These are phyloP conservation scores for Poicephalus gulielmi DNA, from an alignment of 2,113 vertebrate species.

Conservation along the genomic window DNA sequence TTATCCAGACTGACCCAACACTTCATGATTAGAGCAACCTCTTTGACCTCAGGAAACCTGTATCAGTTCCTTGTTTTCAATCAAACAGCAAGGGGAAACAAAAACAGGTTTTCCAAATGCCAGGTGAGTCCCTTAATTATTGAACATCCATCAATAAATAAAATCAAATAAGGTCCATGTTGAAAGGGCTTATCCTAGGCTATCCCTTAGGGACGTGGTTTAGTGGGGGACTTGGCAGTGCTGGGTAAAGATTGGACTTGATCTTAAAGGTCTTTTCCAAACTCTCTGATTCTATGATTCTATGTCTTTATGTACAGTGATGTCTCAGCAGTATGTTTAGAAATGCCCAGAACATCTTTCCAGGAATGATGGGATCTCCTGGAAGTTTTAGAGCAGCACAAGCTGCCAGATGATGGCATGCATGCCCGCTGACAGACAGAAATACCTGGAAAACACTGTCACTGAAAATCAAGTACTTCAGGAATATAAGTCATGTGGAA, in stretches of 20 bases:
- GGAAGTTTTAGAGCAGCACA: background rate
- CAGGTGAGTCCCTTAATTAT: background rate
- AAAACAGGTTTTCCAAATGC: background rate
- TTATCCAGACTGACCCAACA: background rate
- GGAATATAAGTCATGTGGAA: background rate
- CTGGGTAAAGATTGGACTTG: background rate
- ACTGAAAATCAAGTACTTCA: background rate
- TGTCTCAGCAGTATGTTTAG: background rate
- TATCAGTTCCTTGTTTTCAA: background rate
- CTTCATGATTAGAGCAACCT: background rate
- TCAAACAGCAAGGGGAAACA: background rate
- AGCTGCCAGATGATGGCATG: fast-evolving
- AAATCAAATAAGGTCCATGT: background rate
- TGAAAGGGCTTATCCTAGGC: background rate
- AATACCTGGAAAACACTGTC: background rate
- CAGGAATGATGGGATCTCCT: background rate
- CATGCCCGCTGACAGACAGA: fast-evolving
- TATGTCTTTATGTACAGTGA: background rate
- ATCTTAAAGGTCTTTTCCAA: background rate
- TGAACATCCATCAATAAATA: background rate
- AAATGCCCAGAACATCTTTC: background rate
- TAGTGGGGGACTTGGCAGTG: background rate
- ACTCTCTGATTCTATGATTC: background rate
- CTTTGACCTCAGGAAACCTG: background rate
- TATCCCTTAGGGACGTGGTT: background rate